Percentiles rank a stretch among this genome's conserved stretches.
These are phyloP conservation scores for Drosophila histrio DNA, from an alignment of 2,888 invertebrate species.

Conservation along the genomic window DNA sequence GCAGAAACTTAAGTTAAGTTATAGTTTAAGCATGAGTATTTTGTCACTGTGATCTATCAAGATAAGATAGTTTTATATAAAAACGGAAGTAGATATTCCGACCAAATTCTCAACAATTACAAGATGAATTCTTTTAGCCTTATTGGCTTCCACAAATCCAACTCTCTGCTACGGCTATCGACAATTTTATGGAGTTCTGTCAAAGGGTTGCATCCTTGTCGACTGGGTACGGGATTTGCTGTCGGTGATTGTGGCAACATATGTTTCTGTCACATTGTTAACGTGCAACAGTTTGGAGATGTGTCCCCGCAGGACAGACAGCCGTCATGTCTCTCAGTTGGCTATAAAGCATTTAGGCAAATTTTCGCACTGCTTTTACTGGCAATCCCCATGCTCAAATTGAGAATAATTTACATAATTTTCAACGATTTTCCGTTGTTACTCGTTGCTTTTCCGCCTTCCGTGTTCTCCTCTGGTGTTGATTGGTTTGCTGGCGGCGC, in stretches of 20 bases:
- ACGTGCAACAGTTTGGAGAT: conserved; percentile 55
- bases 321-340: conserved; percentile 39
- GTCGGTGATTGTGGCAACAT: conserved; percentile 69
- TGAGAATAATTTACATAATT: conserved; percentile 74
- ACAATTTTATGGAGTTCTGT: conserved; percentile 6
- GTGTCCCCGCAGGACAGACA: conserved; percentile 31
- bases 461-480: background rate
- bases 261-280: conserved; percentile 71
- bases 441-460: conserved; percentile 27
- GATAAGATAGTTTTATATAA: too few species aligned
- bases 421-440: conserved; percentile 66
- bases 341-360: conserved; percentile 80
- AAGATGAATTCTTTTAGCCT: background rate
- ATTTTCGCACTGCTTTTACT: conserved; percentile 73
- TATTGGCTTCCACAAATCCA: conserved; percentile 1
- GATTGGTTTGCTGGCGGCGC: conserved; percentile 48
- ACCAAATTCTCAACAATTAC: background rate
- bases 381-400: conserved; percentile 26
- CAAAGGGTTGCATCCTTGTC: conserved; percentile 43
- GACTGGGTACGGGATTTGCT: background rate
- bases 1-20: too few species aligned
- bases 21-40: too few species aligned
- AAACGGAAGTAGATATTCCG: background rate
- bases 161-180: background rate
- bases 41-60: too few species aligned